Percentiles rank a stretch among this genome's conserved stretches.
Evolutionary conservation across 2,113 vertebrate genomes (phyloP).

Genomic region (Tauraco erythrolophus): DNA sequence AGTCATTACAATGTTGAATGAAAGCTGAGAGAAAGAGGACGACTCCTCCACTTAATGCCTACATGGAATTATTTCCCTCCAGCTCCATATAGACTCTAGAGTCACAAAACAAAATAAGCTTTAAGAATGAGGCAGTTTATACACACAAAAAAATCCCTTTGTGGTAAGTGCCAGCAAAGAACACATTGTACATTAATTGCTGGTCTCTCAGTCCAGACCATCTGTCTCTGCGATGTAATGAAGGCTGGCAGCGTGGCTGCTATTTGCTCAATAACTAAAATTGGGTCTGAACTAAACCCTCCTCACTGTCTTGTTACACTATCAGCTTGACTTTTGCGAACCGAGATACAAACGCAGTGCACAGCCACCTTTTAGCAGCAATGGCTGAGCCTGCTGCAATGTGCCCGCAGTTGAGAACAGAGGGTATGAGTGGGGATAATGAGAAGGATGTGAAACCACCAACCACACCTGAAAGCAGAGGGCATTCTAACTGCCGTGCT

Average conservation of each 20-base stretch:
- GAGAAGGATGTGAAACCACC: neutral
- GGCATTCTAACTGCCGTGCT: neutral
- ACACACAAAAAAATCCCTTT: constrained; percentile 62
- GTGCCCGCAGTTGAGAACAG: neutral
- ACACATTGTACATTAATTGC: constrained; percentile 82
- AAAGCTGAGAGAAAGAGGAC: neutral
- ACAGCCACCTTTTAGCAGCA: neutral
- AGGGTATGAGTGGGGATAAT: neutral
- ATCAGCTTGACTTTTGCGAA: constrained; percentile 5
- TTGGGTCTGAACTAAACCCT: constrained; percentile 69
- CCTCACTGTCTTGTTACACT: constrained; percentile 41
- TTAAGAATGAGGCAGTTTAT: constrained; percentile 66
- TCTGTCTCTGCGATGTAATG: constrained; percentile 78
- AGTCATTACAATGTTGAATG: neutral
- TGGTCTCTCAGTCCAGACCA: constrained; percentile 78
- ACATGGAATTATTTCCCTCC: neutral
- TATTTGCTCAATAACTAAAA: constrained; percentile 72
- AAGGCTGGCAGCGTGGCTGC: constrained; percentile 72
- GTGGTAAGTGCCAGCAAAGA: constrained; percentile 74
- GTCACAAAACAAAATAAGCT: constrained; percentile 68
- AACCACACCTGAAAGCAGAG: neutral
- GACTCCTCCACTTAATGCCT: neutral
- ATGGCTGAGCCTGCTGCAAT: neutral
- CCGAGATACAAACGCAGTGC: neutral
- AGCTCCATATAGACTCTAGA: constrained; percentile 19